These are phyloP conservation scores for Nasonia vitripennis DNA, from an alignment of 1,140 invertebrate genomes.

Conservation along the genomic window DNA sequence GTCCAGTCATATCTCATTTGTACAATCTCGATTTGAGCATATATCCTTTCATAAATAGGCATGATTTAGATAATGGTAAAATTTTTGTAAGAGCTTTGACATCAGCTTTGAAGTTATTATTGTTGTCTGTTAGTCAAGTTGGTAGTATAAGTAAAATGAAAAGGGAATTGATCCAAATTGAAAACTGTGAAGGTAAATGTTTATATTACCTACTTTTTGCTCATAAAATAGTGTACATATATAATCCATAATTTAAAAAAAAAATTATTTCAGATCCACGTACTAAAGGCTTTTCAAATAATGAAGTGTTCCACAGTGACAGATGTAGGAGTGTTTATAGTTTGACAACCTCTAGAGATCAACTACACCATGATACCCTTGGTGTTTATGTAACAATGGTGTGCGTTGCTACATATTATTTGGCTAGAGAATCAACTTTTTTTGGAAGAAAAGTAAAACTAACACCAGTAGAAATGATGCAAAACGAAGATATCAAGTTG, in stretches of 20 bases:
- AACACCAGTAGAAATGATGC: not conserved
- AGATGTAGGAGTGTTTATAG: not conserved
- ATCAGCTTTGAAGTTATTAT: constrained; percentile 78
- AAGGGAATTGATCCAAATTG: constrained; percentile 69
- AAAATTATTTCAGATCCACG: not conserved
- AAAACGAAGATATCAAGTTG: not conserved
- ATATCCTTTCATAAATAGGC: not conserved
- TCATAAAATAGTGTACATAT: not conserved
- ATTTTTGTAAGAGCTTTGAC: not conserved
- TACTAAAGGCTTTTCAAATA: not conserved
- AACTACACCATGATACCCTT: not conserved
- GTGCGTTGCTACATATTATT: constrained; percentile 1
- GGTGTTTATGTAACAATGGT: not conserved
- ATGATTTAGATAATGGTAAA: not conserved
- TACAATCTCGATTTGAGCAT: not conserved
- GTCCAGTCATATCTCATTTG: not conserved
- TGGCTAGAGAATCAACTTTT: not conserved
- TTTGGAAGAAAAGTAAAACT: not conserved
- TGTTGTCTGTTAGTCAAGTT: constrained; percentile 77
- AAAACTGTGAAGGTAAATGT: constrained; percentile 64
- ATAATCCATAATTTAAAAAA: not conserved
- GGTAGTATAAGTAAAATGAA: constrained; percentile 71
- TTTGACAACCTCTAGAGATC: not conserved
- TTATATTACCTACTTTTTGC: not conserved
- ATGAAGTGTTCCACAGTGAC: not conserved